phyloP scores from a whole-genome alignment of 2,113 vertebrate genomes.

The Kryptolebias marmoratus region DNA sequence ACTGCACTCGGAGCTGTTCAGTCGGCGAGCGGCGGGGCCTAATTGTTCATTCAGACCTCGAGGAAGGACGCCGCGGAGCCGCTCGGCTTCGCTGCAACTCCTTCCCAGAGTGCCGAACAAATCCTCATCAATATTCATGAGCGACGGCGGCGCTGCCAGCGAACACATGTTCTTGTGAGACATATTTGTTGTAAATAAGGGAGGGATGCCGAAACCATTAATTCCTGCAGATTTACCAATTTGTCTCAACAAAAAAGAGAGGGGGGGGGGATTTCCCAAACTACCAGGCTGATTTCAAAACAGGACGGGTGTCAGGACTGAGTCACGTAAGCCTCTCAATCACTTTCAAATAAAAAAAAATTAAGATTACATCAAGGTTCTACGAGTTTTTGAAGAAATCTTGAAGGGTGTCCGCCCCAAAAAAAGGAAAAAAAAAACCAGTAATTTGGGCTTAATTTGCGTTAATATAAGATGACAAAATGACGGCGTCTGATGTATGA shows the following conservation, averaged over 20 bases:
- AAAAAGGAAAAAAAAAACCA: no score
- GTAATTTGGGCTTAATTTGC: no score
- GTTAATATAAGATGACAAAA: no score
- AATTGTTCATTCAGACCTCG: slow-evolving; percentile 23
- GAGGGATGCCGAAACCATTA: background rate
- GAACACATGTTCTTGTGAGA: slow-evolving; percentile 24
- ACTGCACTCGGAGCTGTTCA: background rate
- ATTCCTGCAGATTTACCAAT: slow-evolving; percentile 11
- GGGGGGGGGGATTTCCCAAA: slow-evolving; percentile 72
- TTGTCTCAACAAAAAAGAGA: background rate
- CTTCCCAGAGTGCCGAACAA: slow-evolving; percentile 23
- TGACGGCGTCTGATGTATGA: no score
- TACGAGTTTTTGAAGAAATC: no score
- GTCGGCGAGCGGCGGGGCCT: slow-evolving; percentile 8
- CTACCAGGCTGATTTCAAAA: slow-evolving; percentile 80
- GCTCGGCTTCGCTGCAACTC: slow-evolving; percentile 28
- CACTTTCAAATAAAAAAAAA: no score
- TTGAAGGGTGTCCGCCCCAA: no score
- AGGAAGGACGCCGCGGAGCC: slow-evolving; percentile 3
- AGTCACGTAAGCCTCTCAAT: no score
- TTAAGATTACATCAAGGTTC: no score
- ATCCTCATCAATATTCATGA: slow-evolving; percentile 44
- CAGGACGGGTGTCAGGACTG: slow-evolving; percentile 80
- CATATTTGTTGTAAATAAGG: slow-evolving; percentile 34
- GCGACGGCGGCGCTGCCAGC: background rate